Base-by-base conservation (phyloP, 2,888 invertebrate genomes). In the Pyrgus malvae region DNA sequence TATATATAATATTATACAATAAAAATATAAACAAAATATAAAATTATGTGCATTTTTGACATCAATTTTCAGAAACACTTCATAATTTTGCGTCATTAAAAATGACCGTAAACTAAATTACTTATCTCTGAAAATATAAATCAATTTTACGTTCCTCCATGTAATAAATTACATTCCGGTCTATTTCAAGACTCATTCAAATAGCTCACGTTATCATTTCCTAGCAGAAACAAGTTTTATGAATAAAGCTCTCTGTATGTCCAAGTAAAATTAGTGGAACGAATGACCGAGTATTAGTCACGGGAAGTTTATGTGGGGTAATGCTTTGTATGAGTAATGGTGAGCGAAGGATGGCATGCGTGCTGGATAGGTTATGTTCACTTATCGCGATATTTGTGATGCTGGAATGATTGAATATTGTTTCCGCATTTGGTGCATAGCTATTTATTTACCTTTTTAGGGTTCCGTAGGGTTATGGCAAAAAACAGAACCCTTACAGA, bases 291-390 rank as follows among this genome's bases (percentile, higher is more conserved):
- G 45, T 45, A 35, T 53, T 53, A 53, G 45, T 53, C 53, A 53
- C 53, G 53, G 44, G 53, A 53, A 53, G 53, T 53, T 45, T 45
- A 38, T 53, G 45, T 53, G 53, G 53, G 53, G 53, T 53, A 53
- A 53, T 53, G 45, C 19, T 38, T 29, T 29, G 53, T 53, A 53
- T 53, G 53, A 53, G 21, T 53, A 53, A 53, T 45, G 37, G 37
- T 38, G 31, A 45, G 53, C 23, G 44, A 53, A 53, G 45, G 35
- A 45, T 53, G 31, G 38, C 51, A 45, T 53, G 45, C 38, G 45
- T 46, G 31, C 11, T n/a, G 31, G 40, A 16, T 23, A 23, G 31
- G 29, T 49, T 33, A 29, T 16, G 37, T 6, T 23, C 40, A 17
- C 31, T 49, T 49, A 35, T 38, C n/a, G 25, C 25, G 33, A 33